Conservation (phyloP, 2,113 vertebrate species). For the Aegithalos caudatus region DNA sequence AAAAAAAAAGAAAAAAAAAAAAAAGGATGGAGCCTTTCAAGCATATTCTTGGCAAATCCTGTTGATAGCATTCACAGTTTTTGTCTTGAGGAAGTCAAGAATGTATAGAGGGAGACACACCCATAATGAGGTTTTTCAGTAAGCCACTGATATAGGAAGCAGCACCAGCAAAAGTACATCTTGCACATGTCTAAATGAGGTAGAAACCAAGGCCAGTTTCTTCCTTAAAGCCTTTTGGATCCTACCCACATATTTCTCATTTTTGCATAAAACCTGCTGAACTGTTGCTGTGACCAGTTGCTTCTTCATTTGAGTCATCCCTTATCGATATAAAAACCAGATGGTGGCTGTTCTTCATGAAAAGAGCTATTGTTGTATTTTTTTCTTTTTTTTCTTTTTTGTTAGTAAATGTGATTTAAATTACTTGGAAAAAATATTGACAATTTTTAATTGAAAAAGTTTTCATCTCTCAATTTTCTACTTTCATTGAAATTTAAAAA, state of each 20-base stretch:
- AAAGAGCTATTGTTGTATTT: not conserved
- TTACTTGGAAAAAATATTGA: not conserved
- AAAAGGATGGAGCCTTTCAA: not conserved
- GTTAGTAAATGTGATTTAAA: not conserved
- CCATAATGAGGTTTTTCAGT: not conserved
- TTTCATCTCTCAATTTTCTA: not conserved
- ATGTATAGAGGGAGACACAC: not conserved
- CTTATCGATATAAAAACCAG: not conserved
- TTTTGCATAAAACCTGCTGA: conserved; percentile 26
- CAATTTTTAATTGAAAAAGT: not conserved
- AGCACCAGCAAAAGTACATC: not conserved
- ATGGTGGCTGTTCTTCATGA: not conserved
- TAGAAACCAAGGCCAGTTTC: not conserved
- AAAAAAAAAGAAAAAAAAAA: no score
- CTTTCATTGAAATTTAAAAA: not conserved
- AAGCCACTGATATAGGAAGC: not conserved
- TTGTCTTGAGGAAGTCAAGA: not conserved
- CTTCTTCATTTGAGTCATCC: conserved; percentile 1
- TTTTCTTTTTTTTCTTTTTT: not conserved
- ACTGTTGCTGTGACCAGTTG: not conserved
- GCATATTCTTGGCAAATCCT: not conserved
- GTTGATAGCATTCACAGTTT: not conserved
- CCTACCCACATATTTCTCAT: not conserved
- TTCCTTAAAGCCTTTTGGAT: not conserved
- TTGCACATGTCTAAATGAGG: not conserved